These are phyloP conservation scores for Nemotelus nigrinus DNA, from an alignment of 2,888 invertebrate species.

Conservation along the genomic window DNA sequence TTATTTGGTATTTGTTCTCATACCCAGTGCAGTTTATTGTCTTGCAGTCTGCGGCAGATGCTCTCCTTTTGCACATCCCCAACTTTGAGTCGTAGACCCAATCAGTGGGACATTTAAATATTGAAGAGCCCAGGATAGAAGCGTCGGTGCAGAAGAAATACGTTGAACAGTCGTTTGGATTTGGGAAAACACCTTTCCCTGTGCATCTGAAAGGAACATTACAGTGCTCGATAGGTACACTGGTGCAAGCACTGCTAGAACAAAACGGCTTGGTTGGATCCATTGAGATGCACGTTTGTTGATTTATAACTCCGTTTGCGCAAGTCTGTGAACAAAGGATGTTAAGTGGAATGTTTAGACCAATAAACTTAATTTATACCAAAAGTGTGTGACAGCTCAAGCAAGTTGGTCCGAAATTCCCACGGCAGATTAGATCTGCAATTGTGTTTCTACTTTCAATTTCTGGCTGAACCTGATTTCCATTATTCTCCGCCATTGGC, in stretches of 20 bases:
- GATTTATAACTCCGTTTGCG: neutral
- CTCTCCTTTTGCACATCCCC: slow-evolving; percentile 23
- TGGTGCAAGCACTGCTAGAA: neutral
- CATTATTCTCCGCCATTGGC: too few species aligned
- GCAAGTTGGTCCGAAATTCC: slow-evolving; percentile 11
- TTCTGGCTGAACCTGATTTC: too few species aligned
- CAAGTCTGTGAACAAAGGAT: slow-evolving; percentile 18
- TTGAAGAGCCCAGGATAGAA: neutral
- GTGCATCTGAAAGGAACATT: slow-evolving; percentile 30
- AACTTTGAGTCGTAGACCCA: slow-evolving; percentile 43
- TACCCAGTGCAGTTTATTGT: slow-evolving; percentile 8
- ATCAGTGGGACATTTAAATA: slow-evolving; percentile 39
- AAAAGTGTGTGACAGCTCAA: slow-evolving; percentile 21
- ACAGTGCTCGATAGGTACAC: neutral
- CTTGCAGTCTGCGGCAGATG: slow-evolving; percentile 5
- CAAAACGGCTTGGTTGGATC: slow-evolving; percentile 29
- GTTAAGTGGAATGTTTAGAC: neutral
- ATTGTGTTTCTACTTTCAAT: too few species aligned
- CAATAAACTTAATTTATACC: neutral
- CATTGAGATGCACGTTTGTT: neutral
- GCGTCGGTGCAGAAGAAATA: slow-evolving; percentile 45
- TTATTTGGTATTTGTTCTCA: slow-evolving; percentile 11
- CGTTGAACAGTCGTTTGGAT: slow-evolving; percentile 44
- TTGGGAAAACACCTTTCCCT: slow-evolving; percentile 64
- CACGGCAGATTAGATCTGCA: neutral